A percentile compares a stretch with the other conserved stretches of the same genome.
phyloP scores from a whole-genome alignment of 2,888 invertebrate genomes.

The Drosophila formosana region DNA sequence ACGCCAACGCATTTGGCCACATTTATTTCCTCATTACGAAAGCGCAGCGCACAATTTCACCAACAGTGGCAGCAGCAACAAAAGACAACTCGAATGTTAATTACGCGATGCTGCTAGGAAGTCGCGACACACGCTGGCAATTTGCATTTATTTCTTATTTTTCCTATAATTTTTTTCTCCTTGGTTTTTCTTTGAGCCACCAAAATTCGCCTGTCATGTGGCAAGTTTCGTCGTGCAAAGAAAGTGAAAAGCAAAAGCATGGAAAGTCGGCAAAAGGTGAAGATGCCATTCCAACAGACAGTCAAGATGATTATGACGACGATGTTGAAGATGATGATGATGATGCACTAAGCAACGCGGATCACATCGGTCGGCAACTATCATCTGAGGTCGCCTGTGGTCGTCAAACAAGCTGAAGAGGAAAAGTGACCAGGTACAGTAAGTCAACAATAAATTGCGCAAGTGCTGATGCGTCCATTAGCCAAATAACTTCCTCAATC shows the following conservation, averaged over 20 bases:
- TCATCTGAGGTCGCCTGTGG: slow-evolving; percentile 42
- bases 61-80: slow-evolving; percentile 40
- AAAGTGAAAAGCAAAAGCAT: slow-evolving; percentile 72
- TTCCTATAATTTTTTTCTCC: slow-evolving; percentile 26
- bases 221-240: slow-evolving; percentile 72
- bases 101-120: slow-evolving; percentile 78
- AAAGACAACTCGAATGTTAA: slow-evolving; percentile 66
- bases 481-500: slow-evolving; percentile 38
- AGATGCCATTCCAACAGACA: slow-evolving; percentile 49
- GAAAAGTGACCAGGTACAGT: slow-evolving; percentile 14
- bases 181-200: slow-evolving; percentile 26
- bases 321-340: slow-evolving; percentile 40
- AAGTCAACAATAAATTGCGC: slow-evolving; percentile 45
- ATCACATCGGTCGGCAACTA: slow-evolving; percentile 63
- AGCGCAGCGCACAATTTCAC: slow-evolving; percentile 55
- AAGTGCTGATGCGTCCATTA: slow-evolving; percentile 38
- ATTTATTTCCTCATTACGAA: slow-evolving; percentile 78
- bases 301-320: slow-evolving; percentile 27
- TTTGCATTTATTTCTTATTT: slow-evolving; percentile 61
- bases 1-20: slow-evolving; percentile 73
- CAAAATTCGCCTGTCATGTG: slow-evolving; percentile 59
- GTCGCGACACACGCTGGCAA: slow-evolving; percentile 70
- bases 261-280: slow-evolving; percentile 74
- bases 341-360: slow-evolving; percentile 40
- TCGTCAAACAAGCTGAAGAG: slow-evolving; percentile 30